Conservation (phyloP, 2,797 vertebrate genomes). For the Amazona finschi region DNA sequence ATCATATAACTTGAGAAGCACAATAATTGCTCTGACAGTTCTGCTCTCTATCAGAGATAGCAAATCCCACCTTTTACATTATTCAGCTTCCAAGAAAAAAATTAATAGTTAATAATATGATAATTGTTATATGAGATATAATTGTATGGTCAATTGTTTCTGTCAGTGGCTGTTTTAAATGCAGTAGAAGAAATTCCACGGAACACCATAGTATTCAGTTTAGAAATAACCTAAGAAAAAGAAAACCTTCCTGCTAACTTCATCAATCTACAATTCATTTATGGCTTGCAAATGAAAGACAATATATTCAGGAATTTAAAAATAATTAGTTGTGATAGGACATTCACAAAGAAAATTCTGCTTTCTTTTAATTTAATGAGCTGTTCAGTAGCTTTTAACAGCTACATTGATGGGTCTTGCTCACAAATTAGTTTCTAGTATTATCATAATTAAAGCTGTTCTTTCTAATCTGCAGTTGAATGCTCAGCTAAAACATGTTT, state of each 20-base stretch:
- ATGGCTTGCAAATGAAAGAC: background rate
- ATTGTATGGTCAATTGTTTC: background rate
- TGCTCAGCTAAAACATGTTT: background rate
- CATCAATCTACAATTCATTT: background rate
- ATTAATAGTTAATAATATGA: background rate
- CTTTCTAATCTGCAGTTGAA: background rate
- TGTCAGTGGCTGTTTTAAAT: background rate
- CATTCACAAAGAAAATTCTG: background rate
- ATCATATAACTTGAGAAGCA: background rate
- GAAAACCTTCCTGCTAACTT: background rate
- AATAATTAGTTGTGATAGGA: background rate
- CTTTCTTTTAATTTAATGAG: background rate
- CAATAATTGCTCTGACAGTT: background rate
- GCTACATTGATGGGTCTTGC: background rate
- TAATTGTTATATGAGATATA: background rate
- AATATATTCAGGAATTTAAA: background rate
- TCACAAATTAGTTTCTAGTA: background rate
- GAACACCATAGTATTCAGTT: background rate
- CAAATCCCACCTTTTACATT: background rate
- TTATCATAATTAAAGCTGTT: background rate
- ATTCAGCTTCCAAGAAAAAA: background rate
- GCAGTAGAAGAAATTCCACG: background rate
- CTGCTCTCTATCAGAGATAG: background rate
- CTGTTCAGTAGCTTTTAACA: background rate
- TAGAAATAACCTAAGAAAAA: background rate